phyloP scores from a whole-genome alignment of 2,797 vertebrate genomes.

The Smutsia temminckii region DNA sequence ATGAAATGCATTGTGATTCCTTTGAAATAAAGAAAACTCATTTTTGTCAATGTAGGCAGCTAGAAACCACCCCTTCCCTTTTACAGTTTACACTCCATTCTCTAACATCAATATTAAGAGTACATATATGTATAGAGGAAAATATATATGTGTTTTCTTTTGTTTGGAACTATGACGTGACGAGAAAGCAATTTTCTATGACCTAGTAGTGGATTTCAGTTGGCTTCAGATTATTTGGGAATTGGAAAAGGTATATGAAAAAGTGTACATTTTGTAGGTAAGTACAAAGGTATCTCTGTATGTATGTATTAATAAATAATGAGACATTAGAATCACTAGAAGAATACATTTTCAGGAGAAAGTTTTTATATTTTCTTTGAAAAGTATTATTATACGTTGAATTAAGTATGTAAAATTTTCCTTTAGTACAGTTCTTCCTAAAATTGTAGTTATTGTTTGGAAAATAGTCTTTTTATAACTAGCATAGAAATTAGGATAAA shows the following conservation, averaged over 20 bases:
- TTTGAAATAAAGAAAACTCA: neutral
- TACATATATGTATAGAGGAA: neutral
- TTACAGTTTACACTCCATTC: neutral
- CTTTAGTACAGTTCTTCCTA: neutral
- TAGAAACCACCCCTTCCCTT: neutral
- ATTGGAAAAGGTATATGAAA: neutral
- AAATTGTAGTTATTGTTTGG: neutral
- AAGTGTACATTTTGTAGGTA: neutral
- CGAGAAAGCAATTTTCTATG: neutral
- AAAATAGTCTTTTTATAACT: neutral
- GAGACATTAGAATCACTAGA: neutral
- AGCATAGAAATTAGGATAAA: neutral
- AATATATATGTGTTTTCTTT: neutral
- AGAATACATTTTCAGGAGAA: neutral
- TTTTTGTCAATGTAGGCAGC: neutral
- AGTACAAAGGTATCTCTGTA: neutral
- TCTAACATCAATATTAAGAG: neutral
- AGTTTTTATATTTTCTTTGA: neutral
- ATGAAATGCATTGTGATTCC: neutral
- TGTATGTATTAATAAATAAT: neutral
- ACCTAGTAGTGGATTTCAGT: neutral
- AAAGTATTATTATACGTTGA: neutral
- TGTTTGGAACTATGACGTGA: neutral
- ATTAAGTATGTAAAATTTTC: neutral
- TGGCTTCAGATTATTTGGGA: neutral